These are phyloP conservation scores for Physeter macrocephalus DNA, from an alignment of 2,113 vertebrate genomes.

Conservation along the genomic window DNA sequence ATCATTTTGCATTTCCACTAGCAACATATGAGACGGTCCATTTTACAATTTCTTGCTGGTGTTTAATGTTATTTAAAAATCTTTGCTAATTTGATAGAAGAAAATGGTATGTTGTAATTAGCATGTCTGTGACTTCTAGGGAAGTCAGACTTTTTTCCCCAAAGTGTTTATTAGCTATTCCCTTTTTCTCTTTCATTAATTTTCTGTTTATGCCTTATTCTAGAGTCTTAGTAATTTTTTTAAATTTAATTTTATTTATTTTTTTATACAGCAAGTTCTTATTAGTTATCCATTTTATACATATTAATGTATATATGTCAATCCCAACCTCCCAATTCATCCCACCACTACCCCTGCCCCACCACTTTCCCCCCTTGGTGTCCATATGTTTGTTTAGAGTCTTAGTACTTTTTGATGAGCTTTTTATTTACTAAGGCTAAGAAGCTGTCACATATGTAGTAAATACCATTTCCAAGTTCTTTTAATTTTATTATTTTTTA, in stretches of 20 bases:
- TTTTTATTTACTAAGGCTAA: not conserved
- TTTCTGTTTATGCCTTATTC: not conserved
- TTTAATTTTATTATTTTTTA: conserved; percentile 13
- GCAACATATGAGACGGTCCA: not conserved
- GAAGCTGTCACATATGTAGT: not conserved
- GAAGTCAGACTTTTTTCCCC: not conserved
- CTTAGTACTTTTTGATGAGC: not conserved
- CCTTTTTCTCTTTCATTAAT: not conserved
- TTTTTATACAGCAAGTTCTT: too few species aligned
- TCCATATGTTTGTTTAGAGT: not conserved
- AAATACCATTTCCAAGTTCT: not conserved
- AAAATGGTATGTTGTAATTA: not conserved
- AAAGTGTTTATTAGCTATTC: not conserved
- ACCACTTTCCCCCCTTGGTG: too few species aligned
- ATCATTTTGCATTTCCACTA: not conserved
- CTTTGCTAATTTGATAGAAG: not conserved
- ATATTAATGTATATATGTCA: too few species aligned
- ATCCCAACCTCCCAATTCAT: too few species aligned
- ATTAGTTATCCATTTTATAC: too few species aligned
- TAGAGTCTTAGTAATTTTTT: not conserved
- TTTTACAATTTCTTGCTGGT: not conserved
- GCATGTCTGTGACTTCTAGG: not conserved
- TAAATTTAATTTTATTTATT: too few species aligned
- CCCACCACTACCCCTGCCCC: too few species aligned
- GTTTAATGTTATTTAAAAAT: not conserved